Conservation (phyloP, 2,888 invertebrate genomes). For the Agrochola lota region DNA sequence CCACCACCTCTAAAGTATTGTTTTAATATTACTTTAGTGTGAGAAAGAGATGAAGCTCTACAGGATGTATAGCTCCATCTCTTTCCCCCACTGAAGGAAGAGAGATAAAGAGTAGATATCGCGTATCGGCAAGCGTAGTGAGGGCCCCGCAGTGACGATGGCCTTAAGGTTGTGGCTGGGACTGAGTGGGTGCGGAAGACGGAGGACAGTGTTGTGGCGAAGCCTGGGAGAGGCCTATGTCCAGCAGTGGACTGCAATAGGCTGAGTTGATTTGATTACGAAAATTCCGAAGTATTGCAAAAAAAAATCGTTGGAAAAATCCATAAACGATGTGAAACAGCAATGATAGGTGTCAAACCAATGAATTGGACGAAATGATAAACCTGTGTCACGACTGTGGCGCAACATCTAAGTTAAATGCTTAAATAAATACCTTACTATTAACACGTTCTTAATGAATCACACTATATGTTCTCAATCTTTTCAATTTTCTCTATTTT, state of each 20-base stretch:
- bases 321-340: neutral
- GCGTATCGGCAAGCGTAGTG: too few species aligned
- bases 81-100: too few species aligned
- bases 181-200: neutral
- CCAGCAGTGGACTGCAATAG: neutral
- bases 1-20: too few species aligned
- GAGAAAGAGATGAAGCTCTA: too few species aligned
- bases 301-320: neutral
- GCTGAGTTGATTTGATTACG: neutral
- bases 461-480: conserved; percentile 26
- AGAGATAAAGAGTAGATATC: too few species aligned
- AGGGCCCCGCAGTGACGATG: too few species aligned
- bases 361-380: neutral
- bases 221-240: neutral
- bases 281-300: neutral
- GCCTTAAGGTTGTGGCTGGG: neutral
- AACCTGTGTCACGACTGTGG: neutral
- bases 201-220: neutral
- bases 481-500: conserved; percentile 55
- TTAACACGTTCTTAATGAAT: conserved; percentile 36
- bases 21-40: too few species aligned
- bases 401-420: conserved; percentile 36
- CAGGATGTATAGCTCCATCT: too few species aligned
- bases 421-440: conserved; percentile 63
- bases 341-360: neutral